Evolutionary conservation across 2,888 invertebrate genomes (phyloP).

Genomic region (Drosophila macrospina): DNA sequence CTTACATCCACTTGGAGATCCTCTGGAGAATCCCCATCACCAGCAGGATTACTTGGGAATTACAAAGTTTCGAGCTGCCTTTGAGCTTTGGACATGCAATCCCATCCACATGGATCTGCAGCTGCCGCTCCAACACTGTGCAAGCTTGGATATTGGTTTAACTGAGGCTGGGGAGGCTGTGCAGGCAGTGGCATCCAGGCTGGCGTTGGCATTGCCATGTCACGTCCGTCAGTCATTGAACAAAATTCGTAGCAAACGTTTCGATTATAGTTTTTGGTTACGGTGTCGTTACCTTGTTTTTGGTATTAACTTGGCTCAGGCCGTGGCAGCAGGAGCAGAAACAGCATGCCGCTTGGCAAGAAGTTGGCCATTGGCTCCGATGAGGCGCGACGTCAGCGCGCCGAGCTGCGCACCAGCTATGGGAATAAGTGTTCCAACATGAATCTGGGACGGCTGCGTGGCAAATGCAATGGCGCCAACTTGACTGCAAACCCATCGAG

Average conservation of each 20-base stretch:
- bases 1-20: no score
- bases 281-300: not conserved
- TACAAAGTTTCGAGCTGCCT: no score
- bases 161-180: not conserved
- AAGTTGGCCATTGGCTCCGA: slow-evolving; percentile 32
- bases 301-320: not conserved
- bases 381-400: slow-evolving; percentile 59
- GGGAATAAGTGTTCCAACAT: slow-evolving; percentile 59
- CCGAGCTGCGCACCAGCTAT: slow-evolving; percentile 58
- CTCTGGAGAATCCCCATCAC: no score
- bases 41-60: not conserved
- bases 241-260: slow-evolving; percentile 46
- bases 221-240: slow-evolving; percentile 1
- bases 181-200: slow-evolving; percentile 5
- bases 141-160: no score
- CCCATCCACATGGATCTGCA: no score
- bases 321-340: slow-evolving; percentile 2
- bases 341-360: slow-evolving; percentile 38
- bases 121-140: no score
- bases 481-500: not conserved
- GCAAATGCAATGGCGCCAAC: not conserved
- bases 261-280: slow-evolving; percentile 24
- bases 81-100: no score
- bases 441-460: slow-evolving; percentile 48
- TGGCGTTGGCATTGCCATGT: slow-evolving; percentile 29